Conservation (phyloP, 1,140 invertebrate species). For the Archegozetes longisetosus region DNA sequence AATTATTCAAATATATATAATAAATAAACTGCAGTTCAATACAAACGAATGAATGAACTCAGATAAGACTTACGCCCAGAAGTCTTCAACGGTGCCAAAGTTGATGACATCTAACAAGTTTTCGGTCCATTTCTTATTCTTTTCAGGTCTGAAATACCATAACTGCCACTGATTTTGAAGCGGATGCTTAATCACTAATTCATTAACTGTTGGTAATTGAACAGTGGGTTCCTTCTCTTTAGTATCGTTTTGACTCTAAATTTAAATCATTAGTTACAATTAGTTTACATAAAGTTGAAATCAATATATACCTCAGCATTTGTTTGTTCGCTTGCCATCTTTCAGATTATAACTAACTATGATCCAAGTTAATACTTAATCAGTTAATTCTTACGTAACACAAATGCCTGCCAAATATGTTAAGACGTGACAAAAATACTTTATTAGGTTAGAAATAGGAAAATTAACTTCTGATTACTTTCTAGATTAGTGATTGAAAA, state of each 20-base stretch:
- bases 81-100: conserved; percentile 96
- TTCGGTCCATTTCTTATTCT: conserved; percentile 63
- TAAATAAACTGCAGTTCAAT: background rate
- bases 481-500: too few relatives aligned
- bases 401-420: too few relatives aligned
- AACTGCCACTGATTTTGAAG: conserved; percentile 91
- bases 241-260: too few relatives aligned
- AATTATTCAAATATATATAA: background rate
- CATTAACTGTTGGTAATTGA: conserved; percentile 18
- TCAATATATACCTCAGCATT: too few relatives aligned
- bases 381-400: too few relatives aligned
- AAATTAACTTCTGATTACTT: too few relatives aligned
- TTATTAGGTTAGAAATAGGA: too few relatives aligned
- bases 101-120: conserved; percentile 80
- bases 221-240: background rate
- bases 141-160: conserved; percentile 87
- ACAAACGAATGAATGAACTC: background rate
- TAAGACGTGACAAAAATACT: too few relatives aligned
- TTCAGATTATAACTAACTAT: too few relatives aligned
- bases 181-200: conserved; percentile 67
- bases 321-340: too few relatives aligned
- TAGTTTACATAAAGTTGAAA: too few relatives aligned
- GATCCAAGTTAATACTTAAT: too few relatives aligned
- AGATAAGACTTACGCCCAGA: conserved; percentile 66
- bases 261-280: conserved; percentile 5